Percentiles rank a stretch among this genome's conserved stretches.
These are phyloP conservation scores for Bubo blakistoni DNA, from an alignment of 2,113 vertebrate genomes.

Conservation along the genomic window DNA sequence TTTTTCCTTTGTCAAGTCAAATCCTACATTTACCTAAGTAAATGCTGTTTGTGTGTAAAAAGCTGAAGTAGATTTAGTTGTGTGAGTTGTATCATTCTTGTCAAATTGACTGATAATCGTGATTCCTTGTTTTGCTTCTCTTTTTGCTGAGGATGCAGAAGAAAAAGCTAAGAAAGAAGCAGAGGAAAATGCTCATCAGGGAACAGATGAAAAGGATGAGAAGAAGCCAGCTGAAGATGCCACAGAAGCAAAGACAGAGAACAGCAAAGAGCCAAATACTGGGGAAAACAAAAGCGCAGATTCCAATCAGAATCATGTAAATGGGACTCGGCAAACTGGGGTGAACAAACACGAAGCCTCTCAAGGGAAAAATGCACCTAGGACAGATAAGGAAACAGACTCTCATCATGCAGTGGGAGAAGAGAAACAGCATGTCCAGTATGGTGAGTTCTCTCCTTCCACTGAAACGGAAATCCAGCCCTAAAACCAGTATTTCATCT, in stretches of 20 bases:
- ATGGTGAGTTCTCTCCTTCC: conserved; percentile 65
- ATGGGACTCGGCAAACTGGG: conserved; percentile 56
- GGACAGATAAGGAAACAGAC: conserved; percentile 28
- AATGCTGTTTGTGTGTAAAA: neutral
- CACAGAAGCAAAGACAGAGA: conserved; percentile 18
- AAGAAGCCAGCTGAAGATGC: conserved; percentile 57
- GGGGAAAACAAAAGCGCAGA: conserved; percentile 27
- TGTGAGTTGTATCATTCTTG: neutral
- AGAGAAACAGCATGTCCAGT: conserved; percentile 67
- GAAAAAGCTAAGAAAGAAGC: conserved; percentile 77
- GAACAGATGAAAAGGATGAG: conserved; percentile 76
- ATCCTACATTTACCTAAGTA: neutral
- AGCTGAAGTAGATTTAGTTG: neutral
- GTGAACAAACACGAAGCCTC: neutral
- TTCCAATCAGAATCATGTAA: conserved; percentile 53
- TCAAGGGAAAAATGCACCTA: conserved; percentile 45
- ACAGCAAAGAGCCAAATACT: conserved; percentile 41
- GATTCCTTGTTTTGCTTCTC: neutral
- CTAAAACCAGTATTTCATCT: neutral
- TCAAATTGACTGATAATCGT: neutral
- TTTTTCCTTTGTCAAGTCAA: neutral
- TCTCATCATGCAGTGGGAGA: neutral
- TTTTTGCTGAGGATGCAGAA: conserved; percentile 66
- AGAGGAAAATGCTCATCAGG: conserved; percentile 79
- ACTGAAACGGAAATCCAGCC: neutral